These are phyloP conservation scores for Melipona bicolor DNA, from an alignment of 2,888 invertebrate species.

Conservation along the genomic window DNA sequence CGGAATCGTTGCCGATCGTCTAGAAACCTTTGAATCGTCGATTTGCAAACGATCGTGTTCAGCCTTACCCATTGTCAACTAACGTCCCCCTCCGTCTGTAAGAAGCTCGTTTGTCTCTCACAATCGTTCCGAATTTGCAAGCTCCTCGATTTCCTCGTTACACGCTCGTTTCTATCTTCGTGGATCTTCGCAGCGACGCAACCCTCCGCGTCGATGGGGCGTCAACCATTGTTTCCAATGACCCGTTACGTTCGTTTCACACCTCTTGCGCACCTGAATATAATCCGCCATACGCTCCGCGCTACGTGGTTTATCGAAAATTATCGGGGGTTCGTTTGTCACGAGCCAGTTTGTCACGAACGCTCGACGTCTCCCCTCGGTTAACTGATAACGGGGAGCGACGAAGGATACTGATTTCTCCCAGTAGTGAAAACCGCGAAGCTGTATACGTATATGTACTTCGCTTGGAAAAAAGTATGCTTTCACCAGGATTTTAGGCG, in stretches of 20 bases:
- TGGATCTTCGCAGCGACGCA: background rate
- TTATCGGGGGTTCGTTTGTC: background rate
- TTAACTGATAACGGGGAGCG: background rate
- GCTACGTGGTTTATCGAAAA: background rate
- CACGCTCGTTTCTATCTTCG: background rate
- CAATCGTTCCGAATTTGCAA: slow-evolving; percentile 27
- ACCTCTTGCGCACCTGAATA: slow-evolving; percentile 9
- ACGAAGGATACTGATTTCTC: background rate
- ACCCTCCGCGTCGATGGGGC: background rate
- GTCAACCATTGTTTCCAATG: slow-evolving; percentile 42
- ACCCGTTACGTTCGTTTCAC: slow-evolving; percentile 40
- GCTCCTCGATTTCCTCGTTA: slow-evolving; percentile 34
- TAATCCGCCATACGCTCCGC: background rate
- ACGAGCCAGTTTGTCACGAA: background rate
- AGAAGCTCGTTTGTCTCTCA: slow-evolving; percentile 51
- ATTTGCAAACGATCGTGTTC: slow-evolving; percentile 22
- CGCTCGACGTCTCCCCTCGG: background rate
- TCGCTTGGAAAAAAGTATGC: background rate
- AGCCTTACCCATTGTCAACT: slow-evolving; percentile 24
- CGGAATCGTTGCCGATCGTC: background rate
- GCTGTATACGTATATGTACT: background rate
- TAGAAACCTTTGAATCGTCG: slow-evolving; percentile 35
- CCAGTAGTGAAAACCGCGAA: slow-evolving; percentile 16
- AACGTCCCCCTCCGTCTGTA: slow-evolving; percentile 38
- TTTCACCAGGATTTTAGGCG: background rate